A percentile compares a stretch with the other conserved stretches of the same genome.
Conservation (phyloP, 2,113 vertebrate genomes). For the Hylia prasina region DNA sequence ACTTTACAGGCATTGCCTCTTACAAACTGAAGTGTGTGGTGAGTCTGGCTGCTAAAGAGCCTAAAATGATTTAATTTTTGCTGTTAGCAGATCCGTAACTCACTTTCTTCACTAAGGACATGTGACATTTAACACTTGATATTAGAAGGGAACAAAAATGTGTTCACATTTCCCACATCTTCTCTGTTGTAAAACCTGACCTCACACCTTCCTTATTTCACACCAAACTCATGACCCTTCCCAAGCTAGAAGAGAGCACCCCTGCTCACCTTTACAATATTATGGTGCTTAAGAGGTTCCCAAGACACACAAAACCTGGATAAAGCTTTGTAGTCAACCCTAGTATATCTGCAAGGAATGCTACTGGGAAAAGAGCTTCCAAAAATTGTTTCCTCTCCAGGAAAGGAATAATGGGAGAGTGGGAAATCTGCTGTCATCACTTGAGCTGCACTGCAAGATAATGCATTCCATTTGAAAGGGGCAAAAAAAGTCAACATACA, state of each 20-base stretch:
- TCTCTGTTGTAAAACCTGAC: background rate
- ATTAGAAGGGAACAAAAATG: background rate
- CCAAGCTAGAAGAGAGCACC: background rate
- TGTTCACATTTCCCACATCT: background rate
- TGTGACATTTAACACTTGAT: background rate
- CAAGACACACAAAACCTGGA: background rate
- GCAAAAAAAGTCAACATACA: conserved; percentile 71
- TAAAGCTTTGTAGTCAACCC: background rate
- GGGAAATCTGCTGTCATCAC: background rate
- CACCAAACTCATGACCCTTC: background rate
- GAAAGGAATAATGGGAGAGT: background rate
- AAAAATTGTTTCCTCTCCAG: background rate
- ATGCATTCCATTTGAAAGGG: background rate
- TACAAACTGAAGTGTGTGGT: background rate
- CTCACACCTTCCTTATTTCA: background rate
- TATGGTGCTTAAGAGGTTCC: background rate
- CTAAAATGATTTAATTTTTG: background rate
- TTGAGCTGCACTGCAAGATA: background rate
- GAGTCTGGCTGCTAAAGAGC: background rate
- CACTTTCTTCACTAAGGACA: background rate
- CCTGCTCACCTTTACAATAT: background rate
- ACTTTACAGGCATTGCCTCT: background rate
- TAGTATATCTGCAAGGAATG: background rate
- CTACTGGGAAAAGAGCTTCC: background rate
- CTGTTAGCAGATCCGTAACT: background rate